Percentiles rank a stretch among this genome's conserved stretches.
phyloP scores from a whole-genome alignment of 2,797 vertebrate genomes.

The Urophycis tenuis region DNA sequence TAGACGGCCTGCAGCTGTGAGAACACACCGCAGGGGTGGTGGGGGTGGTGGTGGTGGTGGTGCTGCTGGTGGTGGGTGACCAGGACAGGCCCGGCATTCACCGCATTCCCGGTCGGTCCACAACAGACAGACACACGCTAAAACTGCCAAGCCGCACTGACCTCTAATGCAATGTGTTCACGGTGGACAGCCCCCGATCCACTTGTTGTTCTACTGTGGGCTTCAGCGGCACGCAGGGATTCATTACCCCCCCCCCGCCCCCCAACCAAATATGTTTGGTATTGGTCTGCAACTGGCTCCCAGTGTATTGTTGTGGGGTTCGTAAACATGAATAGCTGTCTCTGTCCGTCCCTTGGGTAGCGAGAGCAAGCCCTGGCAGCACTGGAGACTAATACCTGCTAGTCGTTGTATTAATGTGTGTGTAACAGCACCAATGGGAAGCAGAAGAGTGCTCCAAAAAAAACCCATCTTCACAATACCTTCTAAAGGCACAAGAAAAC shows the following conservation, averaged over 20 bases:
- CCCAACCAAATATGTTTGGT: not conserved
- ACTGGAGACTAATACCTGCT: not conserved
- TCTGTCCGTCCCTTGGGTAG: not conserved
- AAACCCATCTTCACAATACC: not conserved
- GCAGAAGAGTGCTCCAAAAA: not conserved
- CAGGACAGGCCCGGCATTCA: constrained; percentile 34
- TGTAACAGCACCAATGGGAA: not conserved
- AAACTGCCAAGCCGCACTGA: not conserved
- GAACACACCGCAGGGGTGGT: constrained; percentile 14
- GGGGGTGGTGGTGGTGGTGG: not conserved
- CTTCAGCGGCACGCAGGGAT: not conserved
- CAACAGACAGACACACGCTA: constrained; percentile 18
- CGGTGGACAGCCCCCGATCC: not conserved
- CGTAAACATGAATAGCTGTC: not conserved
- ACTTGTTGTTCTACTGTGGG: not conserved
- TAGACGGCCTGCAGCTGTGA: constrained; percentile 48
- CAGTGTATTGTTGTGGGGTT: not conserved
- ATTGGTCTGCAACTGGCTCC: not conserved
- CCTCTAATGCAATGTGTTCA: not conserved
- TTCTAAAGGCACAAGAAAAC: not conserved
- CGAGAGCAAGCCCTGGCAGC: not conserved
- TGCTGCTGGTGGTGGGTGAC: not conserved
- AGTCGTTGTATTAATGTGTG: not conserved
- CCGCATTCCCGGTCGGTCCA: constrained; percentile 42
- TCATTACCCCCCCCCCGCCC: not conserved